Evolutionary conservation across 2,113 vertebrate species (phyloP).

Genomic region (Rhineura floridana): DNA sequence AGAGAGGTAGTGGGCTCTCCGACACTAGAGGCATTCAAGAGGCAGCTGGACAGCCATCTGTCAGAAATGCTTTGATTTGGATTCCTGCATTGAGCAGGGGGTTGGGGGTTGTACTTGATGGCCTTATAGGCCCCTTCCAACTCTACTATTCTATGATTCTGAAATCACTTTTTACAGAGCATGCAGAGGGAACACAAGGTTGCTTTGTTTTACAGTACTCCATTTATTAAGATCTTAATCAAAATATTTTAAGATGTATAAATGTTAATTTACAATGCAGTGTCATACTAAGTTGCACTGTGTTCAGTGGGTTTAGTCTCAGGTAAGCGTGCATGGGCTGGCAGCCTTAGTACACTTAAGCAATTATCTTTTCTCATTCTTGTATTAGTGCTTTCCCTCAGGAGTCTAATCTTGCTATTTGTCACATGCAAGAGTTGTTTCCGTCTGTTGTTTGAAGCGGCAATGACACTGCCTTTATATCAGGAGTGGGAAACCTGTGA

Average conservation of each 20-base stretch:
- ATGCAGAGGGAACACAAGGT: background rate
- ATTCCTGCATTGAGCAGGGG: no score
- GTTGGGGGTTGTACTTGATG: no score
- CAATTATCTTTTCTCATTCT: background rate
- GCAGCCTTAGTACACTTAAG: background rate
- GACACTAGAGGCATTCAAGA: no score
- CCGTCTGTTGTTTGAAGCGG: no score
- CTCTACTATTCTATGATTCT: no score
- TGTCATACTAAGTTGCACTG: background rate
- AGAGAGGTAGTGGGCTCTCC: no score
- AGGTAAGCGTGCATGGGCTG: background rate
- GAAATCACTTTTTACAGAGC: background rate
- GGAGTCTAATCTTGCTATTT: background rate
- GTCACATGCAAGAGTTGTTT: background rate
- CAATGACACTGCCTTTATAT: no score
- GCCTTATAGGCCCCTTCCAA: no score
- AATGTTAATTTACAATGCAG: background rate
- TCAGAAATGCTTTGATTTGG: no score
- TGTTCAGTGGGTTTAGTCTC: no score
- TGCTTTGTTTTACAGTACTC: background rate
- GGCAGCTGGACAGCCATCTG: no score
- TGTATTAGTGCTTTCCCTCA: background rate
- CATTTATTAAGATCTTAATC: background rate
- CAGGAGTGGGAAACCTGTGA: no score
- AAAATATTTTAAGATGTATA: background rate